Conservation (phyloP, 1,140 invertebrate genomes). For the Sycobia sp. region DNA sequence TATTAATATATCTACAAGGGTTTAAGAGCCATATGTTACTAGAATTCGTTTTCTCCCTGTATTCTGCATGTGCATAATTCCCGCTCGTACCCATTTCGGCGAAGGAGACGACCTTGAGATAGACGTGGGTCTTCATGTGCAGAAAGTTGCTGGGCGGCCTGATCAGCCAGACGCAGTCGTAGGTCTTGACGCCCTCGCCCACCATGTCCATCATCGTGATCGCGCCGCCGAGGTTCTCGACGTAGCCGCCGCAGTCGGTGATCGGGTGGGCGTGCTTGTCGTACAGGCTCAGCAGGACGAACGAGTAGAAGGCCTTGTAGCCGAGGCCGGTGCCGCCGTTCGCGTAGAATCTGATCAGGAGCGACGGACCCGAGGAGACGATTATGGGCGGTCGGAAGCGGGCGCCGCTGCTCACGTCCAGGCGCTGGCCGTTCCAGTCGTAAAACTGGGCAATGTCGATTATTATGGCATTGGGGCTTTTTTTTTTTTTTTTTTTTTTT, state of each 20-base stretch:
- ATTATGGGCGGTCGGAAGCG: conserved; percentile 74
- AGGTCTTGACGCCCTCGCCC: conserved; percentile 65
- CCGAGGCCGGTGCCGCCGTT: conserved; percentile 73
- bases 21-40: too few species aligned
- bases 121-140: conserved; percentile 74
- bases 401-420: conserved; percentile 71
- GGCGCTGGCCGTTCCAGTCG: conserved; percentile 71
- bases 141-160: conserved; percentile 69
- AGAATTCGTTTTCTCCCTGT: too few species aligned
- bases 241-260: conserved; percentile 75
- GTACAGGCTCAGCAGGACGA: conserved; percentile 61
- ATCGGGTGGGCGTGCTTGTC: conserved; percentile 65
- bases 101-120: conserved; percentile 70
- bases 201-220: conserved; percentile 83
- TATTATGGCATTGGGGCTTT: too few species aligned
- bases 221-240: conserved; percentile 73
- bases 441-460: conserved; percentile 65
- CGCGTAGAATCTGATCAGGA: conserved; percentile 73
- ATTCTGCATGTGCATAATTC: too few species aligned
- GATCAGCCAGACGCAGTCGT: conserved; percentile 78
- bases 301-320: conserved; percentile 73
- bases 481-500: too few species aligned
- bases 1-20: too few species aligned
- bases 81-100: conserved; percentile 72
- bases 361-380: conserved; percentile 67